phyloP scores from a whole-genome alignment of 2,888 invertebrate species.

The Elegia similella region DNA sequence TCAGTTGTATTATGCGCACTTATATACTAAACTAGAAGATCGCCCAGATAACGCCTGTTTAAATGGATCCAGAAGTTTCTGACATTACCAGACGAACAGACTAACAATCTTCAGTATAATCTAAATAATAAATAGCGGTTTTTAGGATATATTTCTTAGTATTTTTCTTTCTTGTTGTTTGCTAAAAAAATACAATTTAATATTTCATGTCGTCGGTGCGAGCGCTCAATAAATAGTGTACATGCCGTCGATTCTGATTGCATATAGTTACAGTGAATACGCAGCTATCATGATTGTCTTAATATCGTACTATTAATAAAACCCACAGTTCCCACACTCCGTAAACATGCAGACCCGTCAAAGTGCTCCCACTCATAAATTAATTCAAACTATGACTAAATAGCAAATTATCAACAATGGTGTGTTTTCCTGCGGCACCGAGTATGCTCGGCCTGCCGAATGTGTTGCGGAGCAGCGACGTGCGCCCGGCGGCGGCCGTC shows the following conservation, averaged over 20 bases:
- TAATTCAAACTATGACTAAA: too few relatives aligned
- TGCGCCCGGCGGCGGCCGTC: too few relatives aligned
- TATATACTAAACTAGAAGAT: not conserved
- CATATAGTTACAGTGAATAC: not conserved
- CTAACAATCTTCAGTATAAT: not conserved
- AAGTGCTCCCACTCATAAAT: too few relatives aligned
- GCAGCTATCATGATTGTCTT: not conserved
- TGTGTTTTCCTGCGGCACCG: too few relatives aligned
- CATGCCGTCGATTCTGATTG: too few relatives aligned
- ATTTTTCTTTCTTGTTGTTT: not conserved
- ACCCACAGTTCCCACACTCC: too few relatives aligned
- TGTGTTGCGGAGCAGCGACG: too few relatives aligned
- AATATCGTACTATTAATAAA: not conserved
- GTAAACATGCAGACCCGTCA: too few relatives aligned
- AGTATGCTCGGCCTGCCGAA: too few relatives aligned
- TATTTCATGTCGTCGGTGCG: not conserved
- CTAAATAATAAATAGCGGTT: too few relatives aligned
- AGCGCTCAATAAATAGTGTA: not conserved
- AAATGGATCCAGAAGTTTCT: not conserved
- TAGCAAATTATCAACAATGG: too few relatives aligned
- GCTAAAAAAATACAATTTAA: not conserved
- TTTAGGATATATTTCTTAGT: too few relatives aligned
- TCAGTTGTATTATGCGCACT: conserved; percentile 21
- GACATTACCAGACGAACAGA: not conserved
- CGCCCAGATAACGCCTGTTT: not conserved